These are phyloP conservation scores for Melanotaenia pygmaea DNA, from an alignment of 2,797 vertebrate genomes.

Conservation along the genomic window DNA sequence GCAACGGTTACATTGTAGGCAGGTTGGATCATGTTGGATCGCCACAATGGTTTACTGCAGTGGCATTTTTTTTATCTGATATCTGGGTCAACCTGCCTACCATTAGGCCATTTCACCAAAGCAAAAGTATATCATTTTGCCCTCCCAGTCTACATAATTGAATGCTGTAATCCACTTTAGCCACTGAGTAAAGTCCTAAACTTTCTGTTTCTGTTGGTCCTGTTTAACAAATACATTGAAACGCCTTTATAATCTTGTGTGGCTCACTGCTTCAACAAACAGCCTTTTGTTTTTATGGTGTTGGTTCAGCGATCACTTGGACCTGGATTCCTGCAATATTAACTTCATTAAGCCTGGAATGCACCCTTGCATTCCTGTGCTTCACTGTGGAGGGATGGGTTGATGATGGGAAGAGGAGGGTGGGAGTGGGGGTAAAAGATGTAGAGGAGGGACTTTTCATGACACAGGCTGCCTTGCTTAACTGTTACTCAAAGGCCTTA, in stretches of 20 bases:
- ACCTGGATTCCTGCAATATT: conserved; percentile 88
- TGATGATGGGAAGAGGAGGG: conserved; percentile 69
- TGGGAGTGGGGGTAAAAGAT: conserved; percentile 42
- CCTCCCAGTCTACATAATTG: conserved; percentile 41
- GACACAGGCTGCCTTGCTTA: conserved; percentile 53
- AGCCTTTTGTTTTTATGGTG: conserved; percentile 86
- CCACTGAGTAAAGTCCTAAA: conserved; percentile 45
- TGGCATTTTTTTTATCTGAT: conserved; percentile 13
- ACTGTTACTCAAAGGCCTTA: conserved; percentile 37
- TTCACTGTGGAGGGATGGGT: conserved; percentile 75
- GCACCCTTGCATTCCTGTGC: conserved; percentile 83
- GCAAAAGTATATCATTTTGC: conserved; percentile 8
- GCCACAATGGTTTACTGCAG: background rate
- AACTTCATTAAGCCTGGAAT: conserved; percentile 93
- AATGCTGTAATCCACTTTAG: conserved; percentile 60
- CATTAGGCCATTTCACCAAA: conserved; percentile 8
- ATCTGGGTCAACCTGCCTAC: conserved; percentile 10
- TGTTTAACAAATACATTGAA: conserved; percentile 58
- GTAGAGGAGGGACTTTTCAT: conserved; percentile 38
- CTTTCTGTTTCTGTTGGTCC: conserved; percentile 39
- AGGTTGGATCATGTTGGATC: conserved; percentile 2
- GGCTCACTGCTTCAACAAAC: conserved; percentile 79
- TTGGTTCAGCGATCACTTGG: conserved; percentile 81
- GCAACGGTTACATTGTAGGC: background rate
- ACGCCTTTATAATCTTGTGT: conserved; percentile 73